Percentiles rank a stretch among this genome's conserved stretches.
Evolutionary conservation across 2,888 invertebrate genomes (phyloP).

Genomic region (Meliscaeva auricollis): DNA sequence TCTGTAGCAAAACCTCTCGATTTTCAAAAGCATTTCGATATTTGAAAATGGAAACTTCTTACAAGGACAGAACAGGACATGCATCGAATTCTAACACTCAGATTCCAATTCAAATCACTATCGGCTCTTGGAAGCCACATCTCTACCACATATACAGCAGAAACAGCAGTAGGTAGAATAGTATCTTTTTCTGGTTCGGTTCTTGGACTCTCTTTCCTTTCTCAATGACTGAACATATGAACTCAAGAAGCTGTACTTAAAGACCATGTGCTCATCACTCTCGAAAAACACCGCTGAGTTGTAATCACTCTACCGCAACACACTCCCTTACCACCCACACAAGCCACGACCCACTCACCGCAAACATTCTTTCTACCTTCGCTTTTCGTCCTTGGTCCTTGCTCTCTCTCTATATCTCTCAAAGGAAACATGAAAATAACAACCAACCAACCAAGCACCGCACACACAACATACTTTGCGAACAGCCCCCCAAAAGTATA

Average conservation of each 20-base stretch:
- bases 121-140: conserved; percentile 28
- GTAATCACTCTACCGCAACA: conserved; percentile 57
- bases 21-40: conserved; percentile 14
- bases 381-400: conserved; percentile 32
- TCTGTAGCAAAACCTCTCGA: conserved; percentile 15
- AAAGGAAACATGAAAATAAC: conserved; percentile 70
- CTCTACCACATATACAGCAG: neutral
- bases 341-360: conserved; percentile 25
- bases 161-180: too few relatives aligned
- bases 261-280: conserved; percentile 63
- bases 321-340: neutral
- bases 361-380: conserved; percentile 4
- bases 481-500: conserved; percentile 59
- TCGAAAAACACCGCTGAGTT: conserved; percentile 52
- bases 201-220: neutral
- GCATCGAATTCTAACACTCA: conserved; percentile 51
- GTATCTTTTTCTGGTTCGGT: conserved; percentile 14
- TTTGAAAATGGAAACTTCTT: conserved; percentile 54
- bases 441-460: conserved; percentile 50
- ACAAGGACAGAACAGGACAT: conserved; percentile 51
- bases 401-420: conserved; percentile 34
- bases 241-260: conserved; percentile 24
- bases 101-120: conserved; percentile 66
- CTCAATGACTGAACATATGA: neutral
- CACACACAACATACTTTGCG: conserved; percentile 35